phyloP scores from a whole-genome alignment of 2,888 invertebrate genomes.

The Melolontha melolontha region DNA sequence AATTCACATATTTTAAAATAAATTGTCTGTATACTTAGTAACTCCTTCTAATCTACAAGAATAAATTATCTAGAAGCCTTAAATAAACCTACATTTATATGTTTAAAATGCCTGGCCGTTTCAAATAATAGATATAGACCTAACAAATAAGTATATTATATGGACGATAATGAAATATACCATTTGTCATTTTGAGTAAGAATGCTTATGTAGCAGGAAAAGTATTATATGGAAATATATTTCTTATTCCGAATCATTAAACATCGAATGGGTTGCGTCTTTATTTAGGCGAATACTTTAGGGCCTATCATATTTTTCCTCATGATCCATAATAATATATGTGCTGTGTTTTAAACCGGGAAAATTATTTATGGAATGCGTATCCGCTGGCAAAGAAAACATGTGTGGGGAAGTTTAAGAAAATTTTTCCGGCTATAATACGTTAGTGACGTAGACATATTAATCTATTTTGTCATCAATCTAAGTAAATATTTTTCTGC shows the following conservation, averaged over 20 bases:
- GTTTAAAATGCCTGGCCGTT: constrained; percentile 1
- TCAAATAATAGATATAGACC: background rate
- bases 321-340: constrained; percentile 35
- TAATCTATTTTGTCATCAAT: too few relatives aligned
- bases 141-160: constrained; percentile 13
- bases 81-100: background rate
- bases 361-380: constrained; percentile 30
- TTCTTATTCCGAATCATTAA: constrained; percentile 43
- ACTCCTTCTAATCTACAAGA: too few relatives aligned
- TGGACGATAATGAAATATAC: constrained; percentile 37
- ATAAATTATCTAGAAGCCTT: too few relatives aligned
- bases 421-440: too few relatives aligned
- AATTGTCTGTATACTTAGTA: too few relatives aligned
- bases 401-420: too few relatives aligned
- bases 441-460: too few relatives aligned
- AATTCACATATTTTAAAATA: too few relatives aligned
- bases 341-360: constrained; percentile 29
- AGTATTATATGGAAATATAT: constrained; percentile 27
- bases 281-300: constrained; percentile 30
- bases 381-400: too few relatives aligned
- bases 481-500: too few relatives aligned
- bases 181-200: constrained; percentile 36
- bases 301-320: constrained; percentile 28
- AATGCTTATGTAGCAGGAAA: constrained; percentile 33
- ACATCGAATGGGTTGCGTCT: constrained; percentile 41